Conservation (phyloP, 2,797 vertebrate species). For the Ceyx erithaca region DNA sequence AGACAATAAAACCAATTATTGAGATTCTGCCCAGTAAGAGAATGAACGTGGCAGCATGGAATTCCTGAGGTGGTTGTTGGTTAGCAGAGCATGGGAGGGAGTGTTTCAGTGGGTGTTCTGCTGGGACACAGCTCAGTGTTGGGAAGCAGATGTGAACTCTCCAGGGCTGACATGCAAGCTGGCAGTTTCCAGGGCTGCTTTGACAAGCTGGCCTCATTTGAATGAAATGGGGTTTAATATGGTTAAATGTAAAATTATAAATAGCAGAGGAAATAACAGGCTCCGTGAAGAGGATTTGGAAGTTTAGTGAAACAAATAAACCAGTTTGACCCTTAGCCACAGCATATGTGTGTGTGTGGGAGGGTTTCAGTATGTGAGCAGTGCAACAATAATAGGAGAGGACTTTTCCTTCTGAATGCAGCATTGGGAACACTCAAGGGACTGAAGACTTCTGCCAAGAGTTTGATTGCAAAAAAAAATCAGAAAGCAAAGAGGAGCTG, state of each 20-base stretch:
- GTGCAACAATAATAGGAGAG: not conserved
- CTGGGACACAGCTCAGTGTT: not conserved
- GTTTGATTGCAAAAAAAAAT: not conserved
- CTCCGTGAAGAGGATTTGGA: not conserved
- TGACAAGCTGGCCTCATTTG: slow-evolving; percentile 23
- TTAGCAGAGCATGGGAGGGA: not conserved
- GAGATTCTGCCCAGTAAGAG: not conserved
- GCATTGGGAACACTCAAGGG: not conserved
- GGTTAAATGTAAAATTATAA: not conserved
- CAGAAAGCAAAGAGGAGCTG: accelerated
- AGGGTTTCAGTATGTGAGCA: not conserved
- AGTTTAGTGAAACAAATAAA: not conserved
- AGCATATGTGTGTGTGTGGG: accelerated
- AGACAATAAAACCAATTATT: not conserved
- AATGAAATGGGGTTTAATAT: slow-evolving; percentile 15
- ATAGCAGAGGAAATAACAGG: not conserved
- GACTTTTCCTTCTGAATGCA: not conserved
- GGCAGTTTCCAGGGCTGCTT: not conserved
- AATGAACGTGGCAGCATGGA: not conserved
- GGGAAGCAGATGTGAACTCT: slow-evolving; percentile 41
- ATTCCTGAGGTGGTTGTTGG: not conserved
- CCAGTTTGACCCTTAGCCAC: not conserved
- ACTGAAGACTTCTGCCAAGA: not conserved
- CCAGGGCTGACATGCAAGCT: not conserved
- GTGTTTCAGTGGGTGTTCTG: slow-evolving; percentile 8